A percentile compares a stretch with the other conserved stretches of the same genome.
Evolutionary conservation across 2,888 invertebrate species (phyloP).

Genomic region (Chloroclystis v-ata): DNA sequence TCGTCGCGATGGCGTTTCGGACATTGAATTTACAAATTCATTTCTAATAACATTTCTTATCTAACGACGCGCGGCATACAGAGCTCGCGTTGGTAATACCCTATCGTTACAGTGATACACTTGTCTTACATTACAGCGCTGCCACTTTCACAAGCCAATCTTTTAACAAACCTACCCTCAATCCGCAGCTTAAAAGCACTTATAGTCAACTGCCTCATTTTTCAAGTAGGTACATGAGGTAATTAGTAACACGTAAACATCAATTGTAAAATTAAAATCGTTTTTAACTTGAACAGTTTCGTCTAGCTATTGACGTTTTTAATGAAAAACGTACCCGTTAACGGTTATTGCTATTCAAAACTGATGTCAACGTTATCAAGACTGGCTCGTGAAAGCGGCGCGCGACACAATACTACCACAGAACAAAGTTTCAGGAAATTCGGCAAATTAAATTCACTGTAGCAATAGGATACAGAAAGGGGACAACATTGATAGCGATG

Average conservation of each 20-base stretch:
- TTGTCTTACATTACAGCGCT: constrained; percentile 24
- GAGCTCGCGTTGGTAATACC: constrained; percentile 55
- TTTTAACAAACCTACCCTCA: background rate
- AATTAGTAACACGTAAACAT: too few relatives aligned
- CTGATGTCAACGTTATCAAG: background rate
- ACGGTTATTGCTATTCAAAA: background rate
- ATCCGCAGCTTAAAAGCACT: too few relatives aligned
- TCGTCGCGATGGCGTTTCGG: constrained; percentile 35
- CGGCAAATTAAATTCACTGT: constrained; percentile 67
- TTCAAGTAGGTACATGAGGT: too few relatives aligned
- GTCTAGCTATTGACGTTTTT: background rate
- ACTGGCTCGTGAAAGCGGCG: constrained; percentile 13
- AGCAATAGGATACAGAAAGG: constrained; percentile 69
- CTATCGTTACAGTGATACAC: constrained; percentile 69
- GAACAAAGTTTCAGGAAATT: constrained; percentile 50
- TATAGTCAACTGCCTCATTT: too few relatives aligned
- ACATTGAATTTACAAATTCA: constrained; percentile 59
- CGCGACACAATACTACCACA: constrained; percentile 32
- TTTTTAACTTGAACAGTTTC: background rate
- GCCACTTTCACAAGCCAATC: constrained; percentile 5
- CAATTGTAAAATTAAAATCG: background rate
- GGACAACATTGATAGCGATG: constrained; percentile 74
- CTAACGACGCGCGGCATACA: constrained; percentile 65
- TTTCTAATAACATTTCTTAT: constrained; percentile 75
- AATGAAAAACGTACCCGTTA: background rate